phyloP scores from a whole-genome alignment of 2,113 vertebrate species.

The Mus pahari region DNA sequence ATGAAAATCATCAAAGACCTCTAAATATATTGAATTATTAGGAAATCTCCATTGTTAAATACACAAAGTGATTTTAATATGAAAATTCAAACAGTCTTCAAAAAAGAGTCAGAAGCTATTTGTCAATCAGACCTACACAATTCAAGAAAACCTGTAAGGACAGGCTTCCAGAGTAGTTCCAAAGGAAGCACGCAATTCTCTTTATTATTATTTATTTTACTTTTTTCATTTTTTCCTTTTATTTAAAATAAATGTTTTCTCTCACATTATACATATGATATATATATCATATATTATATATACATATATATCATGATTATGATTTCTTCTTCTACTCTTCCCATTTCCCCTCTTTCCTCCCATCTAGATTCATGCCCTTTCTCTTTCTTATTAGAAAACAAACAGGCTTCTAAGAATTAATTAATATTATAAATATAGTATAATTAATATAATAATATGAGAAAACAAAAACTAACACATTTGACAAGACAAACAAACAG shows the following conservation, averaged over 20 bases:
- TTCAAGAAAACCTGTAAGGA: not conserved
- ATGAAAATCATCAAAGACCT: not conserved
- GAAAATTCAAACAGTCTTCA: conserved; percentile 6
- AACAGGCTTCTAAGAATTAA: not conserved
- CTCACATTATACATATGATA: not conserved
- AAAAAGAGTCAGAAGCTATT: not conserved
- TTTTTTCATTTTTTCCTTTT: not conserved
- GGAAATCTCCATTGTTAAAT: not conserved
- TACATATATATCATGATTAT: not conserved
- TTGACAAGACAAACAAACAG: not conserved
- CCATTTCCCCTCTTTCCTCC: not conserved
- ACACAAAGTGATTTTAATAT: not conserved
- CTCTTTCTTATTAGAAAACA: not conserved
- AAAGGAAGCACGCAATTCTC: not conserved
- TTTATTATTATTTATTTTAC: not conserved
- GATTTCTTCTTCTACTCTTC: not conserved
- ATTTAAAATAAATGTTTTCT: not conserved
- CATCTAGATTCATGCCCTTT: not conserved
- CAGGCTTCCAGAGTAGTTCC: not conserved
- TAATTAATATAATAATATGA: not conserved
- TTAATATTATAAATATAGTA: not conserved
- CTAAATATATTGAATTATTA: not conserved
- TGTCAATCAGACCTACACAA: not conserved
- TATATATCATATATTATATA: not conserved
- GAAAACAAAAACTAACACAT: not conserved